These are phyloP conservation scores for Cavia porcellus DNA, from an alignment of 2,113 vertebrate genomes.

Conservation along the genomic window DNA sequence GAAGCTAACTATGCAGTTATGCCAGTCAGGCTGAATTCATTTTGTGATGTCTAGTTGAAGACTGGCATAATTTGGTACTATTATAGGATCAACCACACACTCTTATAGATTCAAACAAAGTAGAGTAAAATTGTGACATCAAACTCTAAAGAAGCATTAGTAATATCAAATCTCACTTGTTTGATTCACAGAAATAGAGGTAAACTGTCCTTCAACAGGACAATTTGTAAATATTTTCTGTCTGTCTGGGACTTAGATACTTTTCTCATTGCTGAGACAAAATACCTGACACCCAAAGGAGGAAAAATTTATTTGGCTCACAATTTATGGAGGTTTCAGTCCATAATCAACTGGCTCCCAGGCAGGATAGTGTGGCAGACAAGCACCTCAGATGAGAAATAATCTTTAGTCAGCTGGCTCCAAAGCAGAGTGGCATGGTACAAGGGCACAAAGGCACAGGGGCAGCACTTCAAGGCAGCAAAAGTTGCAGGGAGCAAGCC, in stretches of 20 bases:
- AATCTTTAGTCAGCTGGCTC: background rate
- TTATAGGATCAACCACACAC: background rate
- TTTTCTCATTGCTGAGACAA: background rate
- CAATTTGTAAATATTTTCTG: background rate
- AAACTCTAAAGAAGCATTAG: background rate
- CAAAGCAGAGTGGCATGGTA: background rate
- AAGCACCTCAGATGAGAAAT: background rate
- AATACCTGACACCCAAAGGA: background rate
- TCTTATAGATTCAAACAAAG: background rate
- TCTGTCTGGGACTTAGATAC: background rate
- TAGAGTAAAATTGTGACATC: background rate
- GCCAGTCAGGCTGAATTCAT: background rate
- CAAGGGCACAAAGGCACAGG: background rate
- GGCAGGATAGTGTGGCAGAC: background rate
- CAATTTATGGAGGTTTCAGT: background rate
- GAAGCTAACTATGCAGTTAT: background rate
- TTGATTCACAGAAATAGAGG: background rate
- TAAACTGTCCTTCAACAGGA: slow-evolving; percentile 18
- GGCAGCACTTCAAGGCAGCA: too few relatives aligned
- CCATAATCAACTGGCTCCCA: background rate
- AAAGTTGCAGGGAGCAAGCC: too few relatives aligned
- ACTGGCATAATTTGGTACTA: background rate
- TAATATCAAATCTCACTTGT: background rate
- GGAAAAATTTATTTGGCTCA: background rate
- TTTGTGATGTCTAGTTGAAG: background rate